phyloP scores from a whole-genome alignment of 37 sponge, comb jelly and placozoan genomes.

The Beroe forskalii region DNA sequence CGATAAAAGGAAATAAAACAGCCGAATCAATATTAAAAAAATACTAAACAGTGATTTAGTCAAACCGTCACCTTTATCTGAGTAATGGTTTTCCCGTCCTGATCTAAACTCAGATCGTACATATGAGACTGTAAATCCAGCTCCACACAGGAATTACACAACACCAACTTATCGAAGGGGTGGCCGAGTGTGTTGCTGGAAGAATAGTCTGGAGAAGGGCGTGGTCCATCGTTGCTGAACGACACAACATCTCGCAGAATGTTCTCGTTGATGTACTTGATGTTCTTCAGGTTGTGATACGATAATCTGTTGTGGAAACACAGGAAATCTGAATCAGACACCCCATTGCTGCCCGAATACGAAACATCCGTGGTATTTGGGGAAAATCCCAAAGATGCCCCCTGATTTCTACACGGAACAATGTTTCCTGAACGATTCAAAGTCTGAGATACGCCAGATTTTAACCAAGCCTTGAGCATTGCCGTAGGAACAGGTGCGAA shows the following conservation, averaged over 20 bases:
- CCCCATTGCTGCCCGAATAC: neutral
- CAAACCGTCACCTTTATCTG: too few relatives aligned
- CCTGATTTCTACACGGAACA: neutral
- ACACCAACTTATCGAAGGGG: neutral
- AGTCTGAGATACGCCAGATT: neutral
- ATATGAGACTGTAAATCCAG: neutral
- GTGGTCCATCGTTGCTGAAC: neutral
- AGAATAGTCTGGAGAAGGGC: neutral
- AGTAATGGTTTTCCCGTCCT: neutral
- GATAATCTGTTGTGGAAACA: neutral
- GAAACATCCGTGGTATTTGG: too few relatives aligned
- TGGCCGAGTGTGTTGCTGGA: neutral
- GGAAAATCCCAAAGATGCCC: too few relatives aligned
- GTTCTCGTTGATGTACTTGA: neutral
- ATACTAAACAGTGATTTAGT: too few relatives aligned
- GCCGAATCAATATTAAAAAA: too few relatives aligned
- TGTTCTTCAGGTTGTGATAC: neutral
- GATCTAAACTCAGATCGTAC: neutral
- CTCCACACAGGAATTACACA: constrained; percentile 16
- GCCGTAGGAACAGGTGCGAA: neutral
- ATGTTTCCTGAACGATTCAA: neutral
- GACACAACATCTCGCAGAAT: neutral
- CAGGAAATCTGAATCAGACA: neutral
- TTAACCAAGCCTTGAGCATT: neutral
- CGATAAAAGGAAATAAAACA: too few relatives aligned